These are phyloP conservation scores for Pimpla rufipes DNA, from an alignment of 2,888 invertebrate genomes.

Conservation along the genomic window DNA sequence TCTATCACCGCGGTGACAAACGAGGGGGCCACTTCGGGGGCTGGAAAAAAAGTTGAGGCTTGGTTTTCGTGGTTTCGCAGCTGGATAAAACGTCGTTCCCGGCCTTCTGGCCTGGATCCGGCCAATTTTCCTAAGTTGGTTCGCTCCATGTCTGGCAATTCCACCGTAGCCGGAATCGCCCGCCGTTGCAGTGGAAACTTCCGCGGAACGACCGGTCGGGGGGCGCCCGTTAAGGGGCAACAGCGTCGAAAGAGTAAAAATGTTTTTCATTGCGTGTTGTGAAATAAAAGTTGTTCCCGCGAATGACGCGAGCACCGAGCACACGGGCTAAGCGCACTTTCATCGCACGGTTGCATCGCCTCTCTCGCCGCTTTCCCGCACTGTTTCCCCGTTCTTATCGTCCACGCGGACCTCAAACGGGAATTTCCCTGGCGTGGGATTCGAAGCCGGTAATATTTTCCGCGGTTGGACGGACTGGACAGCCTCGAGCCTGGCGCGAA, in stretches of 20 bases:
- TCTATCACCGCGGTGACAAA: not conserved
- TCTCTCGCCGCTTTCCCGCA: not conserved
- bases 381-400: not conserved
- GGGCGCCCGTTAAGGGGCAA: not conserved
- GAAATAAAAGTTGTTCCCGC: not conserved
- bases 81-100: not conserved
- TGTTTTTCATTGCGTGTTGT: conserved; percentile 26
- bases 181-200: not conserved
- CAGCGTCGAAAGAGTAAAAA: conserved; percentile 7
- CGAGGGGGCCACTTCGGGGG: not conserved
- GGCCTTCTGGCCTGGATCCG: not conserved
- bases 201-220: not conserved
- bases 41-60: not conserved
- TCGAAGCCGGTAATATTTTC: not conserved
- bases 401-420: not conserved
- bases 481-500: not conserved
- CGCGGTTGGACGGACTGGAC: too few species aligned
- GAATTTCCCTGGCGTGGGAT: conserved; percentile 7
- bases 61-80: not conserved
- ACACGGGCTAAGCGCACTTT: conserved; percentile 45
- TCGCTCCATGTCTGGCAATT: not conserved
- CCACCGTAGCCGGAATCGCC: conserved; percentile 12
- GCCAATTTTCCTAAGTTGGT: not conserved
- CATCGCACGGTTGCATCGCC: conserved; percentile 14
- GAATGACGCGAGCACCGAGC: conserved; percentile 7